A percentile compares a stretch with the other conserved stretches of the same genome.
Evolutionary conservation across 1,140 invertebrate species (phyloP).

Genomic region (Bilobella aurantiaca): DNA sequence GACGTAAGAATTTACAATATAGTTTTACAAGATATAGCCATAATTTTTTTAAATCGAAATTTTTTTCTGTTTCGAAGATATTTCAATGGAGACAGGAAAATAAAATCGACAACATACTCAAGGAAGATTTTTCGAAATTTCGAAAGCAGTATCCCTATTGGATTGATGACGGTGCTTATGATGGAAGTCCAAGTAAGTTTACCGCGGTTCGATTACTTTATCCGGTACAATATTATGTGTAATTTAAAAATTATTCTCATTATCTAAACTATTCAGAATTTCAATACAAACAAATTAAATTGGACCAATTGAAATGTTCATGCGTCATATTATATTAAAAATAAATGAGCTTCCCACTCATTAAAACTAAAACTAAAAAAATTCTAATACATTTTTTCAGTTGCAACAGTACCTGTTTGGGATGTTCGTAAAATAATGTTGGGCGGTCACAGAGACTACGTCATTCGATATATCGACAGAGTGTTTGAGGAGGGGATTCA

Average conservation of each 20-base stretch:
- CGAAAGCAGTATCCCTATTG: neutral
- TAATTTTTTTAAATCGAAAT: neutral
- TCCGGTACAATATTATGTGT: no score
- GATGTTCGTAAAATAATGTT: neutral
- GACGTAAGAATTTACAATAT: neutral
- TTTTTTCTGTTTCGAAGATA: no score
- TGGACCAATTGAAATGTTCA: no score
- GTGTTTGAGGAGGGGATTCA: neutral
- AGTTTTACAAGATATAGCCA: neutral
- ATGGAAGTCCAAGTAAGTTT: neutral
- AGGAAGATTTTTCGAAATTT: slow-evolving; percentile 4
- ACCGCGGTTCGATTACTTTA: neutral
- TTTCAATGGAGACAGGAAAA: neutral
- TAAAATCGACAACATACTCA: neutral
- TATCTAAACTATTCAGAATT: neutral
- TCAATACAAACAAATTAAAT: no score
- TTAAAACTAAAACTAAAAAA: no score
- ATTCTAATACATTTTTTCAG: no score
- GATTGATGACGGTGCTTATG: neutral
- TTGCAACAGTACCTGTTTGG: neutral
- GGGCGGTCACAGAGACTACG: neutral
- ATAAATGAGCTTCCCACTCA: no score
- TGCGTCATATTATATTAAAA: no score
- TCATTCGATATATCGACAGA: neutral
- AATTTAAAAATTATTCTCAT: neutral